phyloP scores from a whole-genome alignment of 1,140 invertebrate genomes.

The Cydia splendana region DNA sequence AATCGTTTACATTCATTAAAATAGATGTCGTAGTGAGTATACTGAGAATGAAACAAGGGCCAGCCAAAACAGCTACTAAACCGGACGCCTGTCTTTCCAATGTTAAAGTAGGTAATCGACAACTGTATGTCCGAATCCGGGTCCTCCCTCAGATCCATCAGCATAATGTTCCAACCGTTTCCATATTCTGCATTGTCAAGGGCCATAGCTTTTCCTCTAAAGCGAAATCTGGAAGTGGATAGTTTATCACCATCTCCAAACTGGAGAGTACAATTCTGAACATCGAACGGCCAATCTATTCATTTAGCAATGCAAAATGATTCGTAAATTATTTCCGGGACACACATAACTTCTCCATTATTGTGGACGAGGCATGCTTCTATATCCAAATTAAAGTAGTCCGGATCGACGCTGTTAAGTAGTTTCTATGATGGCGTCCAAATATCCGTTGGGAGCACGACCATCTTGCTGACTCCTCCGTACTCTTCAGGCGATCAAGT shows the following conservation, averaged over 20 bases:
- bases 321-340: conserved; percentile 17
- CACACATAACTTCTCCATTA: conserved; percentile 24
- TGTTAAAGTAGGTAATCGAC: background rate
- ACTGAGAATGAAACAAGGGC: background rate
- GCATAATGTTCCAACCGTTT: background rate
- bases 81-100: background rate
- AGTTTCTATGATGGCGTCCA: conserved; percentile 35
- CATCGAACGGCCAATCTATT: conserved; percentile 39
- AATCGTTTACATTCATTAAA: background rate
- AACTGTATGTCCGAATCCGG: background rate
- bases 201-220: background rate
- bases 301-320: conserved; percentile 35
- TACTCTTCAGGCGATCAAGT: conserved; percentile 36
- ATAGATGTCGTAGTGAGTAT: background rate
- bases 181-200: background rate
- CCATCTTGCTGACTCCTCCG: conserved; percentile 22
- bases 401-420: conserved; percentile 19
- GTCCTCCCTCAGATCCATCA: background rate
- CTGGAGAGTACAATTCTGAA: conserved; percentile 35
- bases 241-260: conserved; percentile 31
- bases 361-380: conserved; percentile 15
- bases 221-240: background rate
- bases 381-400: background rate
- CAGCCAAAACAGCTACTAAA: background rate
- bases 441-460: conserved; percentile 5